Base-by-base conservation (phyloP, 2,888 invertebrate genomes). In the Napeogenes sylphis region DNA sequence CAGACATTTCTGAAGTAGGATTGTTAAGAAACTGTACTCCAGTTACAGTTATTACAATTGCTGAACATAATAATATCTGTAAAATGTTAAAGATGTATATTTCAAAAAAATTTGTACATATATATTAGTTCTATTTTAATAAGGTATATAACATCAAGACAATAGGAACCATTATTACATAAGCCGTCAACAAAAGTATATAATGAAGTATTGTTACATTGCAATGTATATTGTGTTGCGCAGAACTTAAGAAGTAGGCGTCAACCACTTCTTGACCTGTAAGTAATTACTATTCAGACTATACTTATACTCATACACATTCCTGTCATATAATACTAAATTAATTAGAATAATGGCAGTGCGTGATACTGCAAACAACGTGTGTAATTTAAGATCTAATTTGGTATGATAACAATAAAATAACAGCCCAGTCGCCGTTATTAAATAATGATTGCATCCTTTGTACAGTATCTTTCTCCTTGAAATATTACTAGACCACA, bases 1-100 rank as follows among this genome's bases (percentile, higher is more conserved):
- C 74, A 60, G 88, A 88, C 72, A 89, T 87, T 67, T 88, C 90
- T 69, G 90, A 90, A 12, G 81, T 82, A 8, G 87, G 85, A 70
- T 83, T 87, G 46, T 74, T 73, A 62, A 76, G 76, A 71, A 78
- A 84, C 63, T 85, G 82, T 33, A 88, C 77, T 12, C 82, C 80
- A 45, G 70, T 69, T 69, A 80, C 67, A 62, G 79, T 75, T 56
- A 81, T 67, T 62, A 80, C 65, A 65, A 73, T 47, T 59, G 67
- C 59, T 54, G 73, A 66, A 69, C 76, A 79, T 75, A 73, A 64
- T 71, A 77, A 72, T 74, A 74, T 75, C 87, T 87, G 84, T 80
- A 70, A 75, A 38, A 54, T 57, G 45, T 33, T 42, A 42, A 30
- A 35, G 6, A 33, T 30, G 35, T 45, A 46, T 56, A 60, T 38